Conservation (phyloP, 37 sponge, comb jelly and placozoan species). For the Tethya wilhelma region DNA sequence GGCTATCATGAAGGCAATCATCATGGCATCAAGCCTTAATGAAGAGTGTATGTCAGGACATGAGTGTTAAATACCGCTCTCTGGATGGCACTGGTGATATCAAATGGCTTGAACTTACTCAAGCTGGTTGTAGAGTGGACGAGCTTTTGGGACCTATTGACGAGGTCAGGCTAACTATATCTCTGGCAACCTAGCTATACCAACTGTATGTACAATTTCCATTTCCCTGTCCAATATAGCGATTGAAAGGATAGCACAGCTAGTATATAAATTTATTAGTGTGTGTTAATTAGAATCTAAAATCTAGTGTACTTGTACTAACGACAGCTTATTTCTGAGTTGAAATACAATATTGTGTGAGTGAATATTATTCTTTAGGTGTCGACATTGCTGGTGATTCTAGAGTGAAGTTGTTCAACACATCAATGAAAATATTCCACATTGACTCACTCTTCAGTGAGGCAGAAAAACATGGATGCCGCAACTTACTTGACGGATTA, state of each 20-base stretch:
- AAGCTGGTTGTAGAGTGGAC: neutral
- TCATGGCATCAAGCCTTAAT: neutral
- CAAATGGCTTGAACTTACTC: neutral
- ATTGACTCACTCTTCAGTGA: too few relatives aligned
- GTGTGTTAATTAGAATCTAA: neutral
- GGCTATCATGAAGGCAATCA: too few relatives aligned
- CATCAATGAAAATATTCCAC: too few relatives aligned
- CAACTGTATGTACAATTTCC: neutral
- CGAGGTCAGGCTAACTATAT: neutral
- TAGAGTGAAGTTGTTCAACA: too few relatives aligned
- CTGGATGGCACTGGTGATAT: neutral
- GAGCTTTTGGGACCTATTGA: neutral
- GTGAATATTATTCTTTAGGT: too few relatives aligned
- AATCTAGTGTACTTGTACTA: too few relatives aligned
- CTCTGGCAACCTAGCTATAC: neutral
- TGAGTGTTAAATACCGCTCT: neutral
- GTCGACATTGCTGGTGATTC: too few relatives aligned
- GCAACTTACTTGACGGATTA: too few relatives aligned
- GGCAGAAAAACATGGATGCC: too few relatives aligned
- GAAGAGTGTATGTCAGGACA: neutral
- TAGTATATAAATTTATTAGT: neutral
- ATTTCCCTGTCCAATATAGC: neutral
- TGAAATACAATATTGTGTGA: too few relatives aligned
- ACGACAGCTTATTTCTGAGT: too few relatives aligned
- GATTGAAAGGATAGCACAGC: neutral